Evolutionary conservation across 2,797 vertebrate genomes (phyloP), one percentile per base, ranked within the genome.

Genomic region (Hipposideros larvatus): DNA sequence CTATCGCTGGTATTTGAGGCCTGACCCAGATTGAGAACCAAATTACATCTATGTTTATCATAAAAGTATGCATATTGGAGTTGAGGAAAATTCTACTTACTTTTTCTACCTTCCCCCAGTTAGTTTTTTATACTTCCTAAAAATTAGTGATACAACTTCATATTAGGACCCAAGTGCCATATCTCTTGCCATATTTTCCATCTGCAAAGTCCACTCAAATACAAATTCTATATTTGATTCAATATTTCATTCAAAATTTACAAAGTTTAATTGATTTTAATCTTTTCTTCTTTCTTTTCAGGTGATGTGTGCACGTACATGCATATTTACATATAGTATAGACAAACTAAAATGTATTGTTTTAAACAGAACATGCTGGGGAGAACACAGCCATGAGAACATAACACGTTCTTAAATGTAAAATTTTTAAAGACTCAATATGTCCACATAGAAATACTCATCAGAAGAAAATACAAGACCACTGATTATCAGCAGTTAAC

Each of bases 21-120:
- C 65, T 78, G 26, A 93, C 18, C 22, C 61, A 77, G 16, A 94
- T 31, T 91, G 90, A 96, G 79, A 96, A 84, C 57, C 66, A 87
- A 94, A 90, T 63, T 91, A 48, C 31, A 28, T n/a, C 34, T 78
- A 94, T 85, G 53, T 84, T 86, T 41, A 91, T 90, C 71, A 59
- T 22, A 87, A 91, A 93, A 75, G 10, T 26, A 85, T 63, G 26
- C 13, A 53, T 41, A 55, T 53, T 34, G 13, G n/a, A 80, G 87
- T n/a, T 77, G 14, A 82, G 78, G 6, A 53, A 83, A 91, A 34
- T 61, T 83, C 4, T 53, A 84, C 24, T 61, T 43, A 51, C 14
- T 82, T 77, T 10, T 1, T 86, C 15, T 2, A 26, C 2, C 5
- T 87, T 34, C 16, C 7, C 4, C 16, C 11, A n/a, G 11, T 63